Evolutionary conservation across 2,113 vertebrate species (phyloP).

Genomic region (Ciconia stormi): DNA sequence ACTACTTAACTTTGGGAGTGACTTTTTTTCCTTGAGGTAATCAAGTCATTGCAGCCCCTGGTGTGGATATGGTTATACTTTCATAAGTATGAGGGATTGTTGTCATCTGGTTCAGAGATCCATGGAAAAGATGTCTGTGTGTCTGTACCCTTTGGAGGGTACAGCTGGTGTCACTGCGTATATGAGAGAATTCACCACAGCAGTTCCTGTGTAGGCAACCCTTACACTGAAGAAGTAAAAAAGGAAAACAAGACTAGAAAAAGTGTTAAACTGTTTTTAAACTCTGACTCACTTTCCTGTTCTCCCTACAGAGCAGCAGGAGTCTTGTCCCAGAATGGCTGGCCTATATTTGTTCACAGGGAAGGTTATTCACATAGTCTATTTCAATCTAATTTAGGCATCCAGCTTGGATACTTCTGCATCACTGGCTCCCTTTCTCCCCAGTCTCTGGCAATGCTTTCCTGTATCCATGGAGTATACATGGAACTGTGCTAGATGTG

Average conservation of each 20-base stretch:
- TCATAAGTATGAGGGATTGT: neutral
- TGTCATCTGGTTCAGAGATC: neutral
- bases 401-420: neutral
- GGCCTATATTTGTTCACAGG: constrained; percentile 35
- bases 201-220: constrained; percentile 27
- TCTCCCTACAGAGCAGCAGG: constrained; percentile 18
- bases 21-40: neutral
- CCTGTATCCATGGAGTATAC: neutral
- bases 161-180: neutral
- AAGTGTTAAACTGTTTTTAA: constrained; percentile 42
- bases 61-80: neutral
- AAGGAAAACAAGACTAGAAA: constrained; percentile 5
- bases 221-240: constrained; percentile 2
- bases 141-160: neutral
- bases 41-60: neutral
- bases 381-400: constrained; percentile 12
- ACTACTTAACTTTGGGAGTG: neutral
- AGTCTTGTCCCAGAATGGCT: constrained; percentile 52
- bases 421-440: neutral
- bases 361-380: constrained; percentile 42
- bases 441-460: neutral
- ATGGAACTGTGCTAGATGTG: neutral
- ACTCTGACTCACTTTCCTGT: constrained; percentile 43
- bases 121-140: neutral
- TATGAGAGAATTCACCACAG: neutral